These are phyloP conservation scores for Tenebrio molitor DNA, from an alignment of 1,140 invertebrate genomes.

Conservation along the genomic window DNA sequence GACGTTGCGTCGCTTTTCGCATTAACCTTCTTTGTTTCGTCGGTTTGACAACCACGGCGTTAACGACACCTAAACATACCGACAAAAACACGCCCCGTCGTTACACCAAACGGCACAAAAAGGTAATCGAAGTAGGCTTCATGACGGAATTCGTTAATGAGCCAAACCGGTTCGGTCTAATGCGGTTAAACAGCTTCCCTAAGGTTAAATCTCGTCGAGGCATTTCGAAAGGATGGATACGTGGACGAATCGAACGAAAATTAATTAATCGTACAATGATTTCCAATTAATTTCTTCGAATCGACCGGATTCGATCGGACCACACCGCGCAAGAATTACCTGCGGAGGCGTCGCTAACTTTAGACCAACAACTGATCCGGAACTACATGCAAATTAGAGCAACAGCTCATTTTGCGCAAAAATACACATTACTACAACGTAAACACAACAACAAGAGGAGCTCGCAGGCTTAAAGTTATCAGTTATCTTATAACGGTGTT, in stretches of 20 bases:
- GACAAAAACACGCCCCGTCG: constrained; percentile 45
- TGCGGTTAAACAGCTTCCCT: constrained; percentile 48
- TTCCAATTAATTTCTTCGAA: constrained; percentile 12
- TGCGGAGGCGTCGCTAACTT: too few relatives aligned
- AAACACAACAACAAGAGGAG: constrained; percentile 17
- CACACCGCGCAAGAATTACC: neutral
- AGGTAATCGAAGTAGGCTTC: constrained; percentile 52
- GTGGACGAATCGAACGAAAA: neutral
- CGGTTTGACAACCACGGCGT: constrained; percentile 44
- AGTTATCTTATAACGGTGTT: constrained; percentile 17
- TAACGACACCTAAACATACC: constrained; percentile 47
- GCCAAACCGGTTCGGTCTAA: constrained; percentile 45
- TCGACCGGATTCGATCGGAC: neutral
- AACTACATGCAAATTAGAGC: constrained; percentile 13
- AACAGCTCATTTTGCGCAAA: constrained; percentile 5
- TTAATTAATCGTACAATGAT: constrained; percentile 19
- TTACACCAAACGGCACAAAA: constrained; percentile 42
- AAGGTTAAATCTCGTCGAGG: constrained; percentile 14
- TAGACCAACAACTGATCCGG: constrained; percentile 30
- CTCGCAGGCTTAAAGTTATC: constrained; percentile 7
- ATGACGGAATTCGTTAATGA: constrained; percentile 53
- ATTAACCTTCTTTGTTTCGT: constrained; percentile 33
- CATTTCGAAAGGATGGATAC: neutral
- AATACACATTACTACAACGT: neutral
- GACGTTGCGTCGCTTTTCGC: constrained; percentile 29